Evolutionary conservation across 1,140 invertebrate species (phyloP).

Genomic region (Neodiprion virginianus): DNA sequence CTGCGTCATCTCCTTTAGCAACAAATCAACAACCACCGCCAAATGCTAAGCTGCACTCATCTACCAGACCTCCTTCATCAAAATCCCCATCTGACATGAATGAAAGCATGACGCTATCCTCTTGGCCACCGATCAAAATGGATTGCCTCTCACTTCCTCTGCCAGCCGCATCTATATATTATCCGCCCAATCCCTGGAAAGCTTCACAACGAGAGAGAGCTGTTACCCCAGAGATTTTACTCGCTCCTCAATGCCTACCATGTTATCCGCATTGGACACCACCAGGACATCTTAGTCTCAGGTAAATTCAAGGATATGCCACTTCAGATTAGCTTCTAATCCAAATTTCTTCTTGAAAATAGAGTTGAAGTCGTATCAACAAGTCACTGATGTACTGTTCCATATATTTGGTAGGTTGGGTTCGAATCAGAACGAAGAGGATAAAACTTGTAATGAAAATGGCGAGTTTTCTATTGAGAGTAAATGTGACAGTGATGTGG

Average conservation of each 20-base stretch:
- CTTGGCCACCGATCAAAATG: conserved; percentile 60
- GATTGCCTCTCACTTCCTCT: conserved; percentile 51
- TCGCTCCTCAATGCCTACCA: conserved; percentile 75
- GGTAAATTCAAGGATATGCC: conserved; percentile 35
- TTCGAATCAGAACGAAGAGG: conserved; percentile 50
- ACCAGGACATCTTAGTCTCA: conserved; percentile 44
- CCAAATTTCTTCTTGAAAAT: background rate
- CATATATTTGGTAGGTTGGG: conserved; percentile 37
- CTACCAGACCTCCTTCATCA: conserved; percentile 49
- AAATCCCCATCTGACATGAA: conserved; percentile 45
- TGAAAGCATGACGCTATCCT: conserved; percentile 39
- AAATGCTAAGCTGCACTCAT: conserved; percentile 61
- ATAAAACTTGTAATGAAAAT: conserved; percentile 52
- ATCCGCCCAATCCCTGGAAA: conserved; percentile 43
- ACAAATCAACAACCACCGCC: conserved; percentile 63
- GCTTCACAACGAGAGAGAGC: conserved; percentile 42
- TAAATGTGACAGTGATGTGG: conserved; percentile 51
- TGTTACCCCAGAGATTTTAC: conserved; percentile 77
- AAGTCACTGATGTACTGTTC: conserved; percentile 7
- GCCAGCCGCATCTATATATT: conserved; percentile 50
- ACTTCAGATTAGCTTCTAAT: background rate
- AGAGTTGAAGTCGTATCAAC: background rate
- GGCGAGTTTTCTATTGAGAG: conserved; percentile 43
- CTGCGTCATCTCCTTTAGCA: conserved; percentile 44
- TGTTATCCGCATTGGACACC: conserved; percentile 56